Percentiles rank a stretch among this genome's conserved stretches.
Evolutionary conservation across 2,797 vertebrate genomes (phyloP).

Genomic region (Sarcoramphus papa): DNA sequence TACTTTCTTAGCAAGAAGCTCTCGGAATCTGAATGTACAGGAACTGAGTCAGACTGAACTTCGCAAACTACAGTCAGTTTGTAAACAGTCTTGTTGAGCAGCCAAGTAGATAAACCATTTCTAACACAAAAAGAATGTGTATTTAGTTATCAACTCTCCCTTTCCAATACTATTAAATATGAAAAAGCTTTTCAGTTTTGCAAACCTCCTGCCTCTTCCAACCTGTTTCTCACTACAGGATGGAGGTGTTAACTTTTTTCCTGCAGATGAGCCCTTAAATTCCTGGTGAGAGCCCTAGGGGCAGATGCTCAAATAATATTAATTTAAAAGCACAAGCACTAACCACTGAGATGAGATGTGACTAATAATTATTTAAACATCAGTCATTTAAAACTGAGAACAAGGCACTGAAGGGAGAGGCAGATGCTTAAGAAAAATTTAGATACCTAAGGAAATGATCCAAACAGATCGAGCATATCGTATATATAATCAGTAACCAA

Average conservation of each 20-base stretch:
- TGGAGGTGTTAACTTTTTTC: not conserved
- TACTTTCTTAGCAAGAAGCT: not conserved
- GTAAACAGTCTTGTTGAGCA: not conserved
- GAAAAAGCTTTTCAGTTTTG: constrained; percentile 28
- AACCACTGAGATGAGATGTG: constrained; percentile 13
- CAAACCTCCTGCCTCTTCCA: constrained; percentile 6
- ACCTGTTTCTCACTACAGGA: not conserved
- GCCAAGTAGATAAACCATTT: not conserved
- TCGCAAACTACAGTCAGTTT: not conserved
- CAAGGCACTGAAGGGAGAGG: not conserved
- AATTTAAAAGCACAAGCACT: constrained; percentile 36
- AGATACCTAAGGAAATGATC: not conserved
- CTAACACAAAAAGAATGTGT: not conserved
- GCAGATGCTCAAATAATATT: constrained; percentile 29
- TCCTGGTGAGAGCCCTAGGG: not conserved
- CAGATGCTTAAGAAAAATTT: not conserved
- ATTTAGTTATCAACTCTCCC: not conserved
- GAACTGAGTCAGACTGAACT: not conserved
- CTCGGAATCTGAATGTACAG: not conserved
- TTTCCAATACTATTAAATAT: constrained; percentile 1
- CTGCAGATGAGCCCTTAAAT: constrained; percentile 1
- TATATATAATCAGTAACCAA: not conserved
- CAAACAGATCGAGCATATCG: not conserved
- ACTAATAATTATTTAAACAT: constrained; percentile 39
- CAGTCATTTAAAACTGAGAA: constrained; percentile 32